phyloP scores from a whole-genome alignment of 1,140 invertebrate genomes.

The Sycophaga agraensis region DNA sequence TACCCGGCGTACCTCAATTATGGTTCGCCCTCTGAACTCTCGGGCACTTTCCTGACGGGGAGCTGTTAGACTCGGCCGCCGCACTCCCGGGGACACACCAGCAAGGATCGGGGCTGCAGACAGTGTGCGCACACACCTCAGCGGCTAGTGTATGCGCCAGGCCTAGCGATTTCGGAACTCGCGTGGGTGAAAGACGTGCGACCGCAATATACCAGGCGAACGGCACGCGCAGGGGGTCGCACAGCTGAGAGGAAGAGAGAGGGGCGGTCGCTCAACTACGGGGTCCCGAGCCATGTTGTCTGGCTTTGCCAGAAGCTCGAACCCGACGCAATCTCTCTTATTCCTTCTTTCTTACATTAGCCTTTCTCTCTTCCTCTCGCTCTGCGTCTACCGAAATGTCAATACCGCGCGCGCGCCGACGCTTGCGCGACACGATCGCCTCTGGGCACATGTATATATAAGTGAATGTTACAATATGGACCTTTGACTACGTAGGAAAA shows the following conservation, averaged over 20 bases:
- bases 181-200: neutral
- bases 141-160: neutral
- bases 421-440: neutral
- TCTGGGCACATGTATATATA: no score
- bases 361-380: neutral
- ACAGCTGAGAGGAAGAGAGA: slow-evolving; percentile 12
- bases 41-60: no score
- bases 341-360: neutral
- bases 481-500: neutral
- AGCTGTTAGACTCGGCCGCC: no score
- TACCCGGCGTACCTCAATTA: no score
- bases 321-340: neutral
- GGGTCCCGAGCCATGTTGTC: slow-evolving; percentile 19
- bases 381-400: slow-evolving; percentile 10
- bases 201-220: neutral
- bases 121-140: neutral
- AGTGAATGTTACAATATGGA: no score
- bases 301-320: neutral
- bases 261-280: no score
- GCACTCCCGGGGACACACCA: no score
- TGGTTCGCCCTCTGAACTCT: no score
- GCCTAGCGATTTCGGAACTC: no score
- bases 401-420: slow-evolving; percentile 21
- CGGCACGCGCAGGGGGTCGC: neutral
- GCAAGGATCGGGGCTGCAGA: neutral